phyloP scores from a whole-genome alignment of 2,113 vertebrate species.

The Ammodytes dubius region DNA sequence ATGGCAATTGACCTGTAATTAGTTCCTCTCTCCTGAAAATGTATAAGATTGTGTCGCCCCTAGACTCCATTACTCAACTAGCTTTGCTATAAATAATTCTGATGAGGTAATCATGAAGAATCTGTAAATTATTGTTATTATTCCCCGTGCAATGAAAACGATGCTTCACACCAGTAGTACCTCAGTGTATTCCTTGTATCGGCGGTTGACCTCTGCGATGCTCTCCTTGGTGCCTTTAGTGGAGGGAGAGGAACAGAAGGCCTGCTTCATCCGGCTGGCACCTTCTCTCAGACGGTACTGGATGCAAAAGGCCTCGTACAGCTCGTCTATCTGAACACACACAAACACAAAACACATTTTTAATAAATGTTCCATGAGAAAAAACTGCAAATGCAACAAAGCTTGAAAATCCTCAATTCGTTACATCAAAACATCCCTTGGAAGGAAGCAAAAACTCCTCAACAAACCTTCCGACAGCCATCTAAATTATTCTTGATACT shows the following conservation, averaged over 20 bases:
- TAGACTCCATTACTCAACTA: not conserved
- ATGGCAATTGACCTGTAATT: no score
- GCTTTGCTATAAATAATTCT: not conserved
- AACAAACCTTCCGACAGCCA: conserved; percentile 38
- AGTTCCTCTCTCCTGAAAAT: not conserved
- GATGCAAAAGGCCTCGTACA: conserved; percentile 98
- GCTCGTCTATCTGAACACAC: conserved; percentile 91
- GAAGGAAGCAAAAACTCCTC: conserved; percentile 30
- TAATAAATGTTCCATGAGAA: conserved; percentile 17
- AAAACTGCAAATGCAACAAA: conserved; percentile 6
- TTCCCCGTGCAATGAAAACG: not conserved
- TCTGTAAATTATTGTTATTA: not conserved
- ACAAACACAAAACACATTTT: conserved; percentile 36
- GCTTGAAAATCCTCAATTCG: conserved; percentile 15
- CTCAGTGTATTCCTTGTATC: conserved; percentile 96
- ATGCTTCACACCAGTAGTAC: conserved; percentile 71
- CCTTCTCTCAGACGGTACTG: conserved; percentile 95
- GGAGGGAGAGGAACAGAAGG: conserved; percentile 93
- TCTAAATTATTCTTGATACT: conserved; percentile 57
- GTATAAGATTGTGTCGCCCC: not conserved
- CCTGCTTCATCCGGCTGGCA: conserved; percentile 97
- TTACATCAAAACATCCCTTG: conserved; percentile 53
- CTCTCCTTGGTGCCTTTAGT: conserved; percentile 96
- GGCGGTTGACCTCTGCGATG: conserved; percentile 92
- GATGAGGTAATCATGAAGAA: not conserved